Conservation (phyloP, 2,797 vertebrate species). For the Chaenodraco wilsoni region DNA sequence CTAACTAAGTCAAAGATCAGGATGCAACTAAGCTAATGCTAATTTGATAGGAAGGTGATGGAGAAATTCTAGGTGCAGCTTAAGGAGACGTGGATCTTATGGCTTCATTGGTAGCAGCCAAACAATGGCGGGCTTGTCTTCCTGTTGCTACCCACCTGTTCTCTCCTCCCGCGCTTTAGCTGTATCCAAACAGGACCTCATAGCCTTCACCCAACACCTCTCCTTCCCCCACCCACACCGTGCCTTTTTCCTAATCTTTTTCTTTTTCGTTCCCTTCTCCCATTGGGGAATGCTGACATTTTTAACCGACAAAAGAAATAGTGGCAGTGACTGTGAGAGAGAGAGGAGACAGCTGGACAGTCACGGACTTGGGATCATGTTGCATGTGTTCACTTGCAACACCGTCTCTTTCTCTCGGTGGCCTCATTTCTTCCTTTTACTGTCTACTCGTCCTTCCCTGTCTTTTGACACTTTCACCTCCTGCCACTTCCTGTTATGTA, state of each 20-base stretch:
- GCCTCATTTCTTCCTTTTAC: slow-evolving; percentile 29
- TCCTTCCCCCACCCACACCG: slow-evolving; percentile 16
- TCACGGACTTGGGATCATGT: slow-evolving; percentile 59
- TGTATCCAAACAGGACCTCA: slow-evolving; percentile 38
- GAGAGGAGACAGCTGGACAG: slow-evolving; percentile 68
- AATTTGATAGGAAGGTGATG: slow-evolving; percentile 16
- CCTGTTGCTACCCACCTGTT: slow-evolving; percentile 64
- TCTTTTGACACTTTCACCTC: slow-evolving; percentile 13
- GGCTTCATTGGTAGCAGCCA: slow-evolving; percentile 39
- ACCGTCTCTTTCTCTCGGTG: slow-evolving; percentile 39
- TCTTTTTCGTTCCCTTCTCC: slow-evolving; percentile 20
- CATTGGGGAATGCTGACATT: slow-evolving; percentile 33
- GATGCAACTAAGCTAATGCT: slow-evolving; percentile 45
- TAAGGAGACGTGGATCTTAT: slow-evolving; percentile 38
- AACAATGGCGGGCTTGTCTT: slow-evolving; percentile 61
- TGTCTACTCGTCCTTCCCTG: slow-evolving; percentile 14
- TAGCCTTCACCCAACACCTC: slow-evolving; percentile 45
- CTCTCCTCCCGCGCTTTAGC: slow-evolving; percentile 38
- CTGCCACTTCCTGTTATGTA: slow-evolving; percentile 18
- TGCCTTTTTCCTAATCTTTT: slow-evolving; percentile 8
- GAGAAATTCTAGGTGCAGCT: slow-evolving; percentile 42
- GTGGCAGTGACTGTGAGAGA: slow-evolving; percentile 43
- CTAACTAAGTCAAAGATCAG: slow-evolving; percentile 43
- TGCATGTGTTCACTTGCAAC: slow-evolving; percentile 64
- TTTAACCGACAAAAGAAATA: slow-evolving; percentile 52